phyloP scores from a whole-genome alignment of 2,888 invertebrate species.

The Julus scandinavius region DNA sequence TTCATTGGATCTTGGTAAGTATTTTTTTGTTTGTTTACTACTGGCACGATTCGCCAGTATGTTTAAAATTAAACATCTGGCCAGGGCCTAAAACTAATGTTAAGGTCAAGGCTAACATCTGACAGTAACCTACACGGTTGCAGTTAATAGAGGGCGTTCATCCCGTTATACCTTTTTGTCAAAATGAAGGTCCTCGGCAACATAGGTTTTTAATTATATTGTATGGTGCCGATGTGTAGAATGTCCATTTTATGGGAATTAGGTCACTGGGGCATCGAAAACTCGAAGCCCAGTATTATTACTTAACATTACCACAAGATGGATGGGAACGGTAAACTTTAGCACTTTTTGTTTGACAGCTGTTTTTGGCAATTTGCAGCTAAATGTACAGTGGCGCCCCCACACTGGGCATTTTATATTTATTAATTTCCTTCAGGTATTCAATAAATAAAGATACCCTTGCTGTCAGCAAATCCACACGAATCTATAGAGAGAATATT shows the following conservation, averaged over 20 bases:
- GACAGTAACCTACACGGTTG: background rate
- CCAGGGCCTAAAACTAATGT: background rate
- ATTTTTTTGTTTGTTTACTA: background rate
- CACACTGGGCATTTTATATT: background rate
- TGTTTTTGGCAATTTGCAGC: background rate
- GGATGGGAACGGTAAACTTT: background rate
- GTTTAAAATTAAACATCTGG: background rate
- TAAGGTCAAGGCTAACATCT: background rate
- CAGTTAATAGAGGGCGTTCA: background rate
- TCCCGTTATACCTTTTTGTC: background rate
- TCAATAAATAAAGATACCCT: no score
- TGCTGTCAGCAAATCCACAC: no score
- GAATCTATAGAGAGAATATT: no score
- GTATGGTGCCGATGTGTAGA: background rate
- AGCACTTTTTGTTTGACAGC: background rate
- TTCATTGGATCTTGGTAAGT: background rate
- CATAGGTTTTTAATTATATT: background rate
- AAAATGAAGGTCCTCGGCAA: background rate
- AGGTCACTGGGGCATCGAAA: background rate
- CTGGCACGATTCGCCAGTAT: background rate
- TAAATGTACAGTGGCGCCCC: background rate
- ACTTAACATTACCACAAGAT: background rate
- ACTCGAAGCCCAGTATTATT: background rate
- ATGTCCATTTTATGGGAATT: background rate
- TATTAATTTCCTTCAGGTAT: background rate